Base-by-base conservation (phyloP, 1,140 invertebrate species). In the Drosophila teissieri region DNA sequence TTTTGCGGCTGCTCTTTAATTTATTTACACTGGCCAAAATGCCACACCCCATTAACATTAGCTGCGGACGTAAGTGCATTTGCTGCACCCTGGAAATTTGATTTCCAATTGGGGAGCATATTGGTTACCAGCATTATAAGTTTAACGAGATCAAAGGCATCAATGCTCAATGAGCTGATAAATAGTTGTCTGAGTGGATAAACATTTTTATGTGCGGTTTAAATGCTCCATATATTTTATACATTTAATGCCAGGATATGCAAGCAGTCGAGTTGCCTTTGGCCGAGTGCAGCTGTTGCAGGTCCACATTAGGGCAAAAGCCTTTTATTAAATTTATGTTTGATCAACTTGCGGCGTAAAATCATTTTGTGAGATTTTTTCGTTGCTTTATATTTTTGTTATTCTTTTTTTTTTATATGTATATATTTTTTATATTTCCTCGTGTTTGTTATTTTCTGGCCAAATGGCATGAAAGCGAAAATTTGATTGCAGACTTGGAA, bases 381-480 rank as follows among this genome's bases (percentile, higher is more conserved):
- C 8, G 34, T 22, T 37, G 12, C 40, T 46, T 68, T 15, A 51
- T 34, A 22, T 39, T 42, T 15, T 58, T 37, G 4, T 34, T 19
- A n/a, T 22, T 34, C 19, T 17, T 37, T 27, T 40, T 40, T 24
- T 37, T 53, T 52, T 22, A n/a, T 11, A 3, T 19, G n/a, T 27
- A 52, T 51, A 14, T 15, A 10, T 17, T 14, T 31, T 8, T 19
- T 19, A 19, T 19, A 19, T 19, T 19, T 19, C 11, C 22, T 53
- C 17, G 42, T 67, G 63, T 70, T 70, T 69, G 49, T 57, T 57
- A 49, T 77, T 55, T 54, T 52, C 52, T 75, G 48, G 56, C 78
- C 78, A 81, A 81, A 86, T 88, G 75, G 83, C 83, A 88, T 88
- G 84, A 88, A 88, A 88, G 84, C 83, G 83, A 88, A 88, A 88